These are phyloP conservation scores for Emydocephalus ijimae DNA, from an alignment of 2,113 vertebrate genomes.

Conservation along the genomic window DNA sequence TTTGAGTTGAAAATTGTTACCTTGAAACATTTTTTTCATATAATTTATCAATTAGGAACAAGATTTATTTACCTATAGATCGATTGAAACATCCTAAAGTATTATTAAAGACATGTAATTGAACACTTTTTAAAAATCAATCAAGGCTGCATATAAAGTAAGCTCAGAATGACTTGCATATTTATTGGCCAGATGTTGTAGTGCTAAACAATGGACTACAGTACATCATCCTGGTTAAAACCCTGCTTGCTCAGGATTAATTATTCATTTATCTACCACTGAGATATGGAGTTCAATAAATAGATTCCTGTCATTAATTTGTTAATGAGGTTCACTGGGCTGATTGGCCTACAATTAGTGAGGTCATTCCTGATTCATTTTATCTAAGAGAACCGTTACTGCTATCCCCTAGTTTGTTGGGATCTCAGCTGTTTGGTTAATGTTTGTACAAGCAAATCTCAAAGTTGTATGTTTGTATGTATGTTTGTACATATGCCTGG, in stretches of 20 bases:
- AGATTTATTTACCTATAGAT: not conserved
- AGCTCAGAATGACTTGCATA: not conserved
- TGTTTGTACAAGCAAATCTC: not conserved
- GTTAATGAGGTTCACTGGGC: not conserved
- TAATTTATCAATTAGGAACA: not conserved
- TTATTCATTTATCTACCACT: not conserved
- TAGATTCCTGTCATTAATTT: not conserved
- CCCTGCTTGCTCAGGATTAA: not conserved
- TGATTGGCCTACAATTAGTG: not conserved
- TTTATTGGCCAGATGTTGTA: not conserved
- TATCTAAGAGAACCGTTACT: not conserved
- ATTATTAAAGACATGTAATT: not conserved
- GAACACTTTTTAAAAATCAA: not conserved
- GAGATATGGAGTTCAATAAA: not conserved
- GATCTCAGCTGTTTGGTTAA: not conserved
- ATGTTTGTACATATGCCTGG: not conserved
- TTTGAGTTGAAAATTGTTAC: not conserved
- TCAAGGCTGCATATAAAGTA: not conserved
- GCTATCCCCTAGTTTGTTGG: not conserved
- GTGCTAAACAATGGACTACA: not conserved
- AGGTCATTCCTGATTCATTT: not conserved
- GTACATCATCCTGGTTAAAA: not conserved
- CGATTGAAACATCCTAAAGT: not conserved
- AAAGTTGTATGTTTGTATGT: not conserved
- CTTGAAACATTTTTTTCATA: not conserved